Evolutionary conservation across 1,140 invertebrate genomes (phyloP).

Genomic region (Drosophila pseudoobscura): DNA sequence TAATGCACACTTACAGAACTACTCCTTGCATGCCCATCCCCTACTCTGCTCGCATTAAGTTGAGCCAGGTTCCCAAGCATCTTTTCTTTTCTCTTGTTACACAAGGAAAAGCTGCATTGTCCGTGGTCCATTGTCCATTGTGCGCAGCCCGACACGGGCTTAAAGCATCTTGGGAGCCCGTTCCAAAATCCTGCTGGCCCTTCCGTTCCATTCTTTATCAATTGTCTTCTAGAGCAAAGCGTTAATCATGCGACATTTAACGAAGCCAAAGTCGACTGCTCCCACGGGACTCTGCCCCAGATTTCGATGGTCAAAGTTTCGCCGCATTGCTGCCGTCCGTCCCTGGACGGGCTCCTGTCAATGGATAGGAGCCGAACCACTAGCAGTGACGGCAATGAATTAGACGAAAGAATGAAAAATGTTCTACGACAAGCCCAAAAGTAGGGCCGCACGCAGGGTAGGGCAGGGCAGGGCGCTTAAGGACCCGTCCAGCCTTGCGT

Average conservation of each 20-base stretch:
- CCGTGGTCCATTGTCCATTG: conserved; percentile 35
- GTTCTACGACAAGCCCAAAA: conserved; percentile 29
- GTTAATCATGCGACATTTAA: conserved; percentile 80
- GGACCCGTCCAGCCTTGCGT: conserved; percentile 61
- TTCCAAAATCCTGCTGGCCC: no score
- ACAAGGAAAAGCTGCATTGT: conserved; percentile 23
- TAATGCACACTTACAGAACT: neutral
- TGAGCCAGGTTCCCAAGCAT: neutral
- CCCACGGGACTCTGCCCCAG: conserved; percentile 53
- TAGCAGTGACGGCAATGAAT: conserved; percentile 50
- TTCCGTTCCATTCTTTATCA: conserved; percentile 60
- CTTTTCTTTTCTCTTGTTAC: conserved; percentile 15
- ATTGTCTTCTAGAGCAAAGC: conserved; percentile 73
- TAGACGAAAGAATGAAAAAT: conserved; percentile 66
- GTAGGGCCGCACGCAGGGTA: conserved; percentile 43
- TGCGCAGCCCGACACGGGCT: conserved; percentile 39
- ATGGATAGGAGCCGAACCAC: conserved; percentile 18
- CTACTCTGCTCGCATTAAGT: neutral
- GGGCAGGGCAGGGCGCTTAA: neutral
- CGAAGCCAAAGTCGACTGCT: conserved; percentile 56
- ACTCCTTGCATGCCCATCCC: neutral
- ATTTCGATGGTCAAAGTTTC: conserved; percentile 75
- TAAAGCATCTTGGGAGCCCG: conserved; percentile 33
- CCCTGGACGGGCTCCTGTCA: conserved; percentile 21
- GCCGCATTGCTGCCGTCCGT: conserved; percentile 29